These are phyloP conservation scores for Apus apus DNA, from an alignment of 2,113 vertebrate genomes.

Conservation along the genomic window DNA sequence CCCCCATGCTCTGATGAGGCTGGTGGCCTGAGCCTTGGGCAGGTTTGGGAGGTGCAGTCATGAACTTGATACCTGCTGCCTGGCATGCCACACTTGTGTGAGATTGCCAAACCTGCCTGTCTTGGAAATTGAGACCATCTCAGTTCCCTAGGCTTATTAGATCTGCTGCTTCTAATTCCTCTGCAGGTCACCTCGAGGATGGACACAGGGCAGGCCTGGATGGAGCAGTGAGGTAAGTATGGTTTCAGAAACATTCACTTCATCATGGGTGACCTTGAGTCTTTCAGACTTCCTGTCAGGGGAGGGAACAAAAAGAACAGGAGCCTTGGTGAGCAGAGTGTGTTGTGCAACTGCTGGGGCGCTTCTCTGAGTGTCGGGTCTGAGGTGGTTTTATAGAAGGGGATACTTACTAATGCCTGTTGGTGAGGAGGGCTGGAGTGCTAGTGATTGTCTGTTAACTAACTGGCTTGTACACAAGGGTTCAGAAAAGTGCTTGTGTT, in stretches of 20 bases:
- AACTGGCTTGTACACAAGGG: not conserved
- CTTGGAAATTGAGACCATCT: not conserved
- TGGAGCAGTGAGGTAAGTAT: not conserved
- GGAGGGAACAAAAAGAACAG: not conserved
- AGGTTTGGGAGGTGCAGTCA: fast-evolving
- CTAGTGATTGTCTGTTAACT: not conserved
- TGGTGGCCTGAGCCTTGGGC: not conserved
- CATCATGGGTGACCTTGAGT: not conserved
- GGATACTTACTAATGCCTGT: not conserved
- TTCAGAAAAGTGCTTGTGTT: not conserved
- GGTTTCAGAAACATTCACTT: not conserved
- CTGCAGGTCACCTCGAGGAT: fast-evolving
- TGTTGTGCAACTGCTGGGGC: not conserved
- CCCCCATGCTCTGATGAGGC: not conserved
- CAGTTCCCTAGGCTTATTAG: not conserved
- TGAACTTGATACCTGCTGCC: not conserved
- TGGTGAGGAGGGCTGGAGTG: not conserved
- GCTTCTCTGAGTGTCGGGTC: not conserved
- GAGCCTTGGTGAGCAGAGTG: not conserved
- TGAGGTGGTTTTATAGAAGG: not conserved
- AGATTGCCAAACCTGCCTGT: not conserved
- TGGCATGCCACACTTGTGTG: fast-evolving
- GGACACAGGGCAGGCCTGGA: not conserved
- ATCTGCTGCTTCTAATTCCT: not conserved
- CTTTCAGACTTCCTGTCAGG: not conserved